Evolutionary conservation across 2,797 vertebrate genomes (phyloP), one percentile per base, ranked within the genome.

Genomic region (Carapus acus): DNA sequence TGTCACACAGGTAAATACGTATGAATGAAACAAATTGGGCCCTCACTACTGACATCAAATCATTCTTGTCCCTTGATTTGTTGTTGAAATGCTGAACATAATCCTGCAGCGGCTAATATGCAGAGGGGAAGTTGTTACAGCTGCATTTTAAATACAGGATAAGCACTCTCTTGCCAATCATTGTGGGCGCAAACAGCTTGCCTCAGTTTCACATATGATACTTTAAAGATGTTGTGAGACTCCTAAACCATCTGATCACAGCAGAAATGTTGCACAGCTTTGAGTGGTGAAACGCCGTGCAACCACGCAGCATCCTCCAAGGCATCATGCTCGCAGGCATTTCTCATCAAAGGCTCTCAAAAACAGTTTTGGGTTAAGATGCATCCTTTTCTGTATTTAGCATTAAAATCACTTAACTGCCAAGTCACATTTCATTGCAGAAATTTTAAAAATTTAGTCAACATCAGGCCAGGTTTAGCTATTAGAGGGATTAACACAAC

Each of bases 281-380:
- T 45, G 43, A 60, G 33, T 24, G 18, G 47, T 51, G 34, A 47
- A 46, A 41, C 12, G 13, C 14, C 13, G 13, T 18, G 44, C 18
- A 46, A 46, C 20, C 46, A 36, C 27, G 31, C 21, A 29, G 58
- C 24, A 64, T 47, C 46, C 31, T 4, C 14, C 42, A 42, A 72
- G 9, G 43, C 37, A 38, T 39, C 5, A 29, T 17, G 37, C 15
- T 47, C 37, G 16, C 46, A 53, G 33, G 23, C 36, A 43, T 45
- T 54, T n/a, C 6, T 34, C 24, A 63, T 73, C 51, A 68, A 71
- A 73, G 31, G 19, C 24, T 42, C 67, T 42, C 11, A 38, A 36
- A 61, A 61, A 33, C 0, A 17, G 39, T 23, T 39, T 49, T 20
- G 36, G 43, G 49, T 47, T 55, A 31, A 62, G 65, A n/a, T 74